A percentile compares a stretch with the other conserved stretches of the same genome.
These are phyloP conservation scores for Stegastes partitus DNA, from an alignment of 2,113 vertebrate species.

Conservation along the genomic window DNA sequence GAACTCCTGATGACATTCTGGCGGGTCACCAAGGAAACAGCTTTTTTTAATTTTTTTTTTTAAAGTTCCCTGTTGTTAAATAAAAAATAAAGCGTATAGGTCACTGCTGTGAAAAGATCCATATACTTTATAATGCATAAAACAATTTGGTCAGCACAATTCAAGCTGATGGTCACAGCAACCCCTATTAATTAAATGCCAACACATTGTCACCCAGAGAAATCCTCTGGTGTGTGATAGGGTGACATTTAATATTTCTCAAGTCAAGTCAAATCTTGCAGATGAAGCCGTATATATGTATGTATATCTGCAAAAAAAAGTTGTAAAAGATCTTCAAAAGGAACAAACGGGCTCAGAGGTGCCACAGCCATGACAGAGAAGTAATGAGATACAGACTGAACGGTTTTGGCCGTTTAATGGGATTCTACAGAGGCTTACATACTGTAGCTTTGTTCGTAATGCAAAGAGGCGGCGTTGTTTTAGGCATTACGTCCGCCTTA, in stretches of 20 bases:
- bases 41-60: neutral
- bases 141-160: neutral
- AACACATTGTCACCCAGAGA: neutral
- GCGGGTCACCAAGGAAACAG: neutral
- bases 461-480: conserved; percentile 16
- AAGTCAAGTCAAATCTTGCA: neutral
- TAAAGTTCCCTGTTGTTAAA: neutral
- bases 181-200: neutral
- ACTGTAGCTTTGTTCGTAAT: neutral
- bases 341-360: neutral
- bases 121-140: neutral
- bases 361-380: neutral
- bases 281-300: neutral
- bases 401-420: conserved; percentile 13
- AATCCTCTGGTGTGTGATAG: neutral
- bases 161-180: neutral
- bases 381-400: neutral
- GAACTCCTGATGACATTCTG: neutral
- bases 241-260: too few relatives aligned
- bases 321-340: conserved; percentile 23
- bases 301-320: neutral
- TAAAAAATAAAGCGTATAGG: neutral
- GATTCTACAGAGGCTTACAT: conserved; percentile 1
- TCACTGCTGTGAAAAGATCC: too few relatives aligned
- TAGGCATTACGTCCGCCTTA: conserved; percentile 8